phyloP scores from a whole-genome alignment of 2,113 vertebrate species.

The Antidorcas marsupialis region DNA sequence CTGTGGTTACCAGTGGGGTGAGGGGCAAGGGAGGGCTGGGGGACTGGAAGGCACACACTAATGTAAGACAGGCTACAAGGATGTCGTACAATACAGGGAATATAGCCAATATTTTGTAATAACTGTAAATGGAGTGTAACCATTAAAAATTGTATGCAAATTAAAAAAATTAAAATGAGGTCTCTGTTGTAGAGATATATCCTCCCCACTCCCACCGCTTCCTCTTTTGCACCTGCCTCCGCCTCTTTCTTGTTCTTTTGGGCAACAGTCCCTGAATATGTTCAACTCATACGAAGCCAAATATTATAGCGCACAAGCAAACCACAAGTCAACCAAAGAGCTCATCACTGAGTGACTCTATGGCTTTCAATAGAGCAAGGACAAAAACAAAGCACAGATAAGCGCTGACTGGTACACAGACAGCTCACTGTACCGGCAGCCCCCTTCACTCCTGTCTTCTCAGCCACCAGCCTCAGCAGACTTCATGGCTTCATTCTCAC shows the following conservation, averaged over 20 bases:
- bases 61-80: neutral
- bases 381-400: neutral
- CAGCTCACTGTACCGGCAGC: neutral
- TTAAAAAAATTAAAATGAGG: neutral
- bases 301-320: neutral
- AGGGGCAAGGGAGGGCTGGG: too few species aligned
- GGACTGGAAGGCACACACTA: neutral
- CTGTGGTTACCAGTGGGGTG: neutral
- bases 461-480: neutral
- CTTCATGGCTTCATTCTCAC: neutral
- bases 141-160: too few species aligned
- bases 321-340: neutral
- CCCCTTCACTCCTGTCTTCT: neutral
- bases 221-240: neutral
- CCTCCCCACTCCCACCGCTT: neutral
- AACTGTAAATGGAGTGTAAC: neutral
- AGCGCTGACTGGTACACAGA: neutral
- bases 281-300: neutral
- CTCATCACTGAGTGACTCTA: neutral
- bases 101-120: neutral
- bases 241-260: neutral
- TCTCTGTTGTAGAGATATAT: neutral
- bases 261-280: neutral
- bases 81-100: neutral
- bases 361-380: neutral